Evolutionary conservation across 1,140 invertebrate genomes (phyloP).

Genomic region (Trachymyrmex septentrionalis): DNA sequence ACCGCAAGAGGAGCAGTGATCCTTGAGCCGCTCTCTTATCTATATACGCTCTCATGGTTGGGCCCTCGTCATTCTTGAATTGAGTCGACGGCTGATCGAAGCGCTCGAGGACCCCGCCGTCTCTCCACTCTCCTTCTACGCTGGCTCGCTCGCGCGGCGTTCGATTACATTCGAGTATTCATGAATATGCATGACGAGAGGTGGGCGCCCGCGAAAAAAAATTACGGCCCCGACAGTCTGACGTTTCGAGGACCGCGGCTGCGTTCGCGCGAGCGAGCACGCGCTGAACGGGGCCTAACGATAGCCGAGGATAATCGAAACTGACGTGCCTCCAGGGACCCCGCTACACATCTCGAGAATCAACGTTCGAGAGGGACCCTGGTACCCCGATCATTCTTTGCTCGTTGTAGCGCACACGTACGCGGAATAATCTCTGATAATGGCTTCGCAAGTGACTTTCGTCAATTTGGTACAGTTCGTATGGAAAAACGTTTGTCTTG

Average conservation of each 20-base stretch:
- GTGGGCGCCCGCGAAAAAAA: slow-evolving; percentile 73
- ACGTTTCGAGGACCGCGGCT: slow-evolving; percentile 73
- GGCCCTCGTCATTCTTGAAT: slow-evolving; percentile 69
- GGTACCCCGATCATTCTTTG: neutral
- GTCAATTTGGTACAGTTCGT: neutral
- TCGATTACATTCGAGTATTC: slow-evolving; percentile 66
- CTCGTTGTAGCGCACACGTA: neutral
- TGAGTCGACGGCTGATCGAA: slow-evolving; percentile 64
- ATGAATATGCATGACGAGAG: slow-evolving; percentile 78
- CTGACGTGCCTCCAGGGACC: slow-evolving; percentile 69
- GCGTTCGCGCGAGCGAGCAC: slow-evolving; percentile 47
- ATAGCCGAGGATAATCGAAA: slow-evolving; percentile 68
- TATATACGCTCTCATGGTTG: slow-evolving; percentile 49
- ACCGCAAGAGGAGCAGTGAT: neutral
- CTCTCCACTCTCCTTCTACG: slow-evolving; percentile 4
- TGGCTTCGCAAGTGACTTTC: neutral
- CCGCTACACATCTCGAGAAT: slow-evolving; percentile 64
- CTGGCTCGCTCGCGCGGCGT: slow-evolving; percentile 24
- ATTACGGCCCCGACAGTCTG: slow-evolving; percentile 73
- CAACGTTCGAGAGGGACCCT: slow-evolving; percentile 33
- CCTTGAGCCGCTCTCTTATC: slow-evolving; percentile 36
- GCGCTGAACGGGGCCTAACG: slow-evolving; percentile 58
- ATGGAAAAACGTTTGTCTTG: neutral
- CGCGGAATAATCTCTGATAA: neutral
- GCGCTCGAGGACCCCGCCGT: slow-evolving; percentile 58